phyloP scores from a whole-genome alignment of 1,140 invertebrate genomes.

The Microplitis mediator region DNA sequence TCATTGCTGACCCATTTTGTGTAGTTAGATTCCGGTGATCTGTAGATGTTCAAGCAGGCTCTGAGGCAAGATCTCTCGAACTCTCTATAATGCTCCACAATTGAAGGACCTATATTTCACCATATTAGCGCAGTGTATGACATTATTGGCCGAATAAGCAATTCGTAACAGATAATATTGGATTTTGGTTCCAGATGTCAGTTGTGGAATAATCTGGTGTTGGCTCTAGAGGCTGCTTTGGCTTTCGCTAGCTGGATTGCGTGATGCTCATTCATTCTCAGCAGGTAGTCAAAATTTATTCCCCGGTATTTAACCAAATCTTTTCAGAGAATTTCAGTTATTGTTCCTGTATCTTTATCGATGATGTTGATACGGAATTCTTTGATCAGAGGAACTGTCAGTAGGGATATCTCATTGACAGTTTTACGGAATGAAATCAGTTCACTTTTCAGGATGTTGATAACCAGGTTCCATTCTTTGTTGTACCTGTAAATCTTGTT shows the following conservation, averaged over 20 bases:
- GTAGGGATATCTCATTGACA: no score
- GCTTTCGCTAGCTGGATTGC: neutral
- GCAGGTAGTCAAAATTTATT: no score
- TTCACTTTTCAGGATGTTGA: slow-evolving; percentile 6
- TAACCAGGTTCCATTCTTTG: neutral
- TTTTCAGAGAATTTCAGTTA: neutral
- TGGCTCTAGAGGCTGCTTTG: neutral
- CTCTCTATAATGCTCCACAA: neutral
- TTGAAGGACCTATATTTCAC: neutral
- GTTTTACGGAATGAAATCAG: slow-evolving; percentile 1
- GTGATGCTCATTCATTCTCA: neutral
- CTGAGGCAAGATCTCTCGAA: slow-evolving; percentile 13
- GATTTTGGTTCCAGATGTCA: neutral
- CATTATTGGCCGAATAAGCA: slow-evolving; percentile 1
- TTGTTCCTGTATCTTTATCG: no score
- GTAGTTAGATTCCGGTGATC: neutral
- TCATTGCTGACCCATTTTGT: neutral
- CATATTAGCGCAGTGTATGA: slow-evolving; percentile 12
- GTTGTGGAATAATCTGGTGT: neutral
- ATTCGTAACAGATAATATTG: slow-evolving; percentile 1
- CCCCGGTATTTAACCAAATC: slow-evolving; percentile 19
- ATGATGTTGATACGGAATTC: no score
- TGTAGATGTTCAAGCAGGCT: neutral
- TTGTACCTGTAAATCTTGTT: slow-evolving; percentile 11
- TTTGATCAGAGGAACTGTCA: no score